These are phyloP conservation scores for Andrena haemorrhoa DNA, from an alignment of 2,888 invertebrate species.

Conservation along the genomic window DNA sequence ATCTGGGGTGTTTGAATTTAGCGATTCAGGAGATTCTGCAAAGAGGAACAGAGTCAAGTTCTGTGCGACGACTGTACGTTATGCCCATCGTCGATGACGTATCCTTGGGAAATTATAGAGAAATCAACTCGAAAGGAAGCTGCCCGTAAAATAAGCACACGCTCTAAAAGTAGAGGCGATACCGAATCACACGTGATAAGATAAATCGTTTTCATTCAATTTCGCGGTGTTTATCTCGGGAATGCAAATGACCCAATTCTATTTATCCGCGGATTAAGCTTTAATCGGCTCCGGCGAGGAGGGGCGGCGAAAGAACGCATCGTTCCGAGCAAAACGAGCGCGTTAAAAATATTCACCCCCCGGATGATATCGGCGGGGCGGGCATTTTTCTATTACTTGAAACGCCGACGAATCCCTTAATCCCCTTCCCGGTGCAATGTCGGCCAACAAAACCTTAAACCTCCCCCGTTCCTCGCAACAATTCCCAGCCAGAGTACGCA, in stretches of 20 bases:
- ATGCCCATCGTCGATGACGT: too few species aligned
- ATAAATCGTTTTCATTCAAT: conserved; percentile 2
- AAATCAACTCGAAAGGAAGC: too few species aligned
- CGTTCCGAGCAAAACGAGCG: conserved; percentile 4
- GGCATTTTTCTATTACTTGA: conserved; percentile 31
- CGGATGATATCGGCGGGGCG: neutral
- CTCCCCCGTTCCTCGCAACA: conserved; percentile 27
- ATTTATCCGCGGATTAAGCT: conserved; percentile 28
- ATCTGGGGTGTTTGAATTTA: neutral
- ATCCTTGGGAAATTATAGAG: too few species aligned
- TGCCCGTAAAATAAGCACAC: too few species aligned
- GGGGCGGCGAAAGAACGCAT: neutral
- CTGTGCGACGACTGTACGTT: neutral
- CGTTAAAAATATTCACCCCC: conserved; percentile 28
- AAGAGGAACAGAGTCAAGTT: neutral
- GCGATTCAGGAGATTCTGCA: neutral
- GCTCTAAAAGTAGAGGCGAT: neutral
- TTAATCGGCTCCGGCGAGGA: conserved; percentile 10
- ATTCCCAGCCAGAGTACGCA: conserved; percentile 37
- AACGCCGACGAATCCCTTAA: conserved; percentile 44
- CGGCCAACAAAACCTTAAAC: conserved; percentile 39
- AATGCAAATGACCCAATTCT: conserved; percentile 24
- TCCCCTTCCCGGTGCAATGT: conserved; percentile 29
- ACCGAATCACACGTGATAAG: neutral
- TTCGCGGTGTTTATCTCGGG: conserved; percentile 8